Evolutionary conservation across 2,888 invertebrate species (phyloP).

Genomic region (Nineta flava): DNA sequence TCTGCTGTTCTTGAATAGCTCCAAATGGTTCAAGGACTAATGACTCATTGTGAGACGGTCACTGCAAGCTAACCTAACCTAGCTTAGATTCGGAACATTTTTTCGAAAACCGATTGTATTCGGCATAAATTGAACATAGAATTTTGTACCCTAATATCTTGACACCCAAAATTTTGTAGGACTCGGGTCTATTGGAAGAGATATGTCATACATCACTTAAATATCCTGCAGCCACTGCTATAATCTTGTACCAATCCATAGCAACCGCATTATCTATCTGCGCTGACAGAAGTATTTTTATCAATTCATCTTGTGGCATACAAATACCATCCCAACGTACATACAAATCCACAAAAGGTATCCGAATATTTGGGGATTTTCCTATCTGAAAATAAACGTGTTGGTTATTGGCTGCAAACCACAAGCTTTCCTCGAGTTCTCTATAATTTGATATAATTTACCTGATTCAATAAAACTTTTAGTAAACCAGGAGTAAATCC

Average conservation of each 20-base stretch:
- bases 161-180: no score
- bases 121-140: no score
- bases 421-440: no score
- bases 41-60: no score
- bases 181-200: no score
- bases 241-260: conserved; percentile 56
- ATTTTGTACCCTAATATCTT: no score
- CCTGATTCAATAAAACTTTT: conserved; percentile 61
- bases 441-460: conserved; percentile 23
- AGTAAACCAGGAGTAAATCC: conserved; percentile 68
- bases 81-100: no score
- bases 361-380: conserved; percentile 21
- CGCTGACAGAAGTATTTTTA: conserved; percentile 52
- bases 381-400: conserved; percentile 20
- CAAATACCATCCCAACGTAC: conserved; percentile 49
- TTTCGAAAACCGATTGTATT: no score
- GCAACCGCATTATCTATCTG: conserved; percentile 43
- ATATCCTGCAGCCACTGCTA: conserved; percentile 55
- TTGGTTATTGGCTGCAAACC: no score
- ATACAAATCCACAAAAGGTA: conserved; percentile 25
- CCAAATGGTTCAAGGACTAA: no score
- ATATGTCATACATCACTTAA: conserved; percentile 46
- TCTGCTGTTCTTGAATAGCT: no score
- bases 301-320: conserved; percentile 42
- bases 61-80: no score